Percentiles rank a stretch among this genome's conserved stretches.
These are phyloP conservation scores for Hydriomena furcata DNA, from an alignment of 2,888 invertebrate genomes.

Conservation along the genomic window DNA sequence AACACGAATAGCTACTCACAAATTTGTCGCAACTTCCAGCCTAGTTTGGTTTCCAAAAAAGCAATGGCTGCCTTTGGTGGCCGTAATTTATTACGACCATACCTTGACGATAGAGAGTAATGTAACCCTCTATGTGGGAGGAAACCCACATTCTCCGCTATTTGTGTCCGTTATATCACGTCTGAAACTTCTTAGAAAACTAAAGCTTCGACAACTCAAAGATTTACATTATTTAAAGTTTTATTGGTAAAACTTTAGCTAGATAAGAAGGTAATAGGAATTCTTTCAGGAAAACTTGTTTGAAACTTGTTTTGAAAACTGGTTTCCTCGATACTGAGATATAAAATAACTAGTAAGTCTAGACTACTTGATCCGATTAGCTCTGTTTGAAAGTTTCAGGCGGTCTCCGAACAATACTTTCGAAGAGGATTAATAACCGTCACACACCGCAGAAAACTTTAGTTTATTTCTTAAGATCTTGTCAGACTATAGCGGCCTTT, in stretches of 20 bases:
- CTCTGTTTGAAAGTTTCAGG: slow-evolving; percentile 34
- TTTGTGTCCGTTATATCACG: background rate
- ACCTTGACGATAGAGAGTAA: too few species aligned
- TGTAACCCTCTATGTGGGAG: too few species aligned
- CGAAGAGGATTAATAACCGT: slow-evolving; percentile 31
- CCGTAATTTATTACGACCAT: background rate
- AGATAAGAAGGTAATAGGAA: background rate
- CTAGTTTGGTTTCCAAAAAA: background rate
- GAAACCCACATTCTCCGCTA: too few species aligned
- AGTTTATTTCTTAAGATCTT: background rate
- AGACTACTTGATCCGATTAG: slow-evolving; percentile 40
- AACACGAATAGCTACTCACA: slow-evolving; percentile 43
- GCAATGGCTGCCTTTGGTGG: background rate
- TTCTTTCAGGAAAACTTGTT: slow-evolving; percentile 26
- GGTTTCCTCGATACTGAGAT: slow-evolving; percentile 7
- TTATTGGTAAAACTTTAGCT: slow-evolving; percentile 3
- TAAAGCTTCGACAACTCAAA: slow-evolving; percentile 4
- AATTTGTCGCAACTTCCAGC: slow-evolving; percentile 46
- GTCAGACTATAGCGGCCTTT: background rate
- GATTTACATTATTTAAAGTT: slow-evolving; percentile 8
- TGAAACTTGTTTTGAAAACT: slow-evolving; percentile 36
- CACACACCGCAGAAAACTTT: slow-evolving; percentile 9
- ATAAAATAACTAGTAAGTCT: slow-evolving; percentile 24
- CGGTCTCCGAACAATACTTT: slow-evolving; percentile 37
- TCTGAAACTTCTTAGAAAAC: background rate